These are phyloP conservation scores for Scaeva pyrastri DNA, from an alignment of 2,888 invertebrate genomes.

Conservation along the genomic window DNA sequence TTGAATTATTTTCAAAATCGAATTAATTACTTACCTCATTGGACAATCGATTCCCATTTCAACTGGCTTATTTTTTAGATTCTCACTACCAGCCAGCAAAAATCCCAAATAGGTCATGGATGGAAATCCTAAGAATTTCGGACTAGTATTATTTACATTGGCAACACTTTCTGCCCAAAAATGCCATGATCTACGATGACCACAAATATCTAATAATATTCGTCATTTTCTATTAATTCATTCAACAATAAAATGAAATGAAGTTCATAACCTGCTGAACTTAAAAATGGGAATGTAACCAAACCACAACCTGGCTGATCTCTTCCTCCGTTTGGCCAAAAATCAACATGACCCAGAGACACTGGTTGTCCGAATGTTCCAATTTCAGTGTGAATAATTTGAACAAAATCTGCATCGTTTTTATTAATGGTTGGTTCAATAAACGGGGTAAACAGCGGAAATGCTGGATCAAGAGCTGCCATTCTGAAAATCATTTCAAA, in stretches of 20 bases:
- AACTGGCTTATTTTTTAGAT: conserved; percentile 31
- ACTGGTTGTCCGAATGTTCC: conserved; percentile 56
- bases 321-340: conserved; percentile 68
- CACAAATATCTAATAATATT: conserved; percentile 54
- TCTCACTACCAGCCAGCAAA: conserved; percentile 5
- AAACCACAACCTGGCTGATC: conserved; percentile 66
- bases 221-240: too few relatives aligned
- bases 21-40: conserved; percentile 28
- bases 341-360: conserved; percentile 54
- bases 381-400: conserved; percentile 60
- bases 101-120: conserved; percentile 19
- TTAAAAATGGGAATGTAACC: conserved; percentile 44
- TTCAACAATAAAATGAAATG: background rate
- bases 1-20: too few relatives aligned
- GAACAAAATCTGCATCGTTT: conserved; percentile 55
- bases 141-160: background rate
- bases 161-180: conserved; percentile 70
- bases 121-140: conserved; percentile 50
- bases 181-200: conserved; percentile 61
- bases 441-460: conserved; percentile 40
- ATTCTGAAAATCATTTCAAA: conserved; percentile 37
- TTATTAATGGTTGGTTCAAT: conserved; percentile 24
- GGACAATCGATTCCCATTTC: conserved; percentile 66
- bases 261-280: conserved; percentile 37
- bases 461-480: conserved; percentile 57